Base-by-base conservation (phyloP, 2,888 invertebrate genomes). In the Ischnura elegans region DNA sequence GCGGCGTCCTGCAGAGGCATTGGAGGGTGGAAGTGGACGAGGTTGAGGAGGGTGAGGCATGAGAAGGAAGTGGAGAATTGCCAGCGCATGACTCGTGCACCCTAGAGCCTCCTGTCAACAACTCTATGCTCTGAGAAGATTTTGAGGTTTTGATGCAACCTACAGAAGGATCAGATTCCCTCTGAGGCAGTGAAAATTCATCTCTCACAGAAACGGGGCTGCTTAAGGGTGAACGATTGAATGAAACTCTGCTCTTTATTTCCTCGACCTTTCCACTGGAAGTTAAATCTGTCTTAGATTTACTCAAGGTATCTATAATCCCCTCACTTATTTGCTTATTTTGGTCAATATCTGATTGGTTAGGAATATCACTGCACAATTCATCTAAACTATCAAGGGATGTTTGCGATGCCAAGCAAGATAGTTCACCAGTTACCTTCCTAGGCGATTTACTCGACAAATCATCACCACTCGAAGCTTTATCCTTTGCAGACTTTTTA, bases 1-100 rank as follows among this genome's bases (percentile, higher is more conserved):
- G n/a, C 45, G 90, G 90, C 61, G 90, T 90, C 90, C 90, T 90
- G 90, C 90, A 90, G 90, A 90, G 90, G 90, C 90, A 90, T 90
- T 90, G 90, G 55, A 90, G 90, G 90, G 90, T 90, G 90, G 90
- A 90, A 61, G 90, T 90, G 90, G 90, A 90, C 55, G 90, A 90
- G 90, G 90, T 90, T 90, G 90, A 90, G 43, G 90, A 90, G 55
- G 90, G 90, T 55, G 90, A 90, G 90, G 90, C 90, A 90, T 90
- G 90, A 90, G 43, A 42, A 61, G 90, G 90, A 36, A 90, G 61
- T 61, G 90, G 43, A 90, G 90, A 43, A 90, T 90, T 90, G 90
- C 90, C 90, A 90, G 90, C 90, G 43, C 90, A 90, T 46, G 46
- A 86, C 90, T 90, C 90, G 43, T 43, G 90, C 61, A 61, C 55